phyloP scores from a whole-genome alignment of 2,797 vertebrate species.

The Alosa sapidissima region DNA sequence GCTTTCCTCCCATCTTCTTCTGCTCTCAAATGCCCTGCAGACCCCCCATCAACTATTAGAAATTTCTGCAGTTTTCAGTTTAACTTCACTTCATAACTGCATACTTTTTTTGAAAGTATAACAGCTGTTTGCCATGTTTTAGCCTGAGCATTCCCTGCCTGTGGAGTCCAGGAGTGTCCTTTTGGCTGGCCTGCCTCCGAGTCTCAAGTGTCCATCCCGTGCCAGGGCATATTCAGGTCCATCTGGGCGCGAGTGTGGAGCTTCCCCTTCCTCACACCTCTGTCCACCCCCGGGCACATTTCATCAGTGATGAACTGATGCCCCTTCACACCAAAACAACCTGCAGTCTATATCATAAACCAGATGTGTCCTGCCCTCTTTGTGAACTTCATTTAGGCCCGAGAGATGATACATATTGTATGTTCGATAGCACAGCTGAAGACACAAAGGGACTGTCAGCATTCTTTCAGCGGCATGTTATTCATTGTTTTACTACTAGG shows the following conservation, averaged over 20 bases:
- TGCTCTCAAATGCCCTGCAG: not conserved
- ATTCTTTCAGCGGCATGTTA: too few species aligned
- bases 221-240: not conserved
- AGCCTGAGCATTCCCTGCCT: not conserved
- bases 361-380: not conserved
- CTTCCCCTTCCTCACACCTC: not conserved
- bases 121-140: not conserved
- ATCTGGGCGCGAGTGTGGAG: not conserved
- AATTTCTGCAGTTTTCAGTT: not conserved
- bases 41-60: not conserved
- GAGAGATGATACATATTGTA: not conserved
- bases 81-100: not conserved
- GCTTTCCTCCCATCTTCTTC: not conserved
- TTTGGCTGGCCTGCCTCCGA: not conserved
- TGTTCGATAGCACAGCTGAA: not conserved
- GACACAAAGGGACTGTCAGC: not conserved
- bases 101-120: not conserved
- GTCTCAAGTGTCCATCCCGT: not conserved
- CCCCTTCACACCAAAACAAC: not conserved
- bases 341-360: not conserved
- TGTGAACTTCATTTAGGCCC: not conserved
- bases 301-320: not conserved
- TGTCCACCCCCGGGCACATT: not conserved
- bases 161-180: not conserved
- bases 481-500: too few species aligned